Base-by-base conservation (phyloP, 2,113 vertebrate species). In the Orcinus orca region DNA sequence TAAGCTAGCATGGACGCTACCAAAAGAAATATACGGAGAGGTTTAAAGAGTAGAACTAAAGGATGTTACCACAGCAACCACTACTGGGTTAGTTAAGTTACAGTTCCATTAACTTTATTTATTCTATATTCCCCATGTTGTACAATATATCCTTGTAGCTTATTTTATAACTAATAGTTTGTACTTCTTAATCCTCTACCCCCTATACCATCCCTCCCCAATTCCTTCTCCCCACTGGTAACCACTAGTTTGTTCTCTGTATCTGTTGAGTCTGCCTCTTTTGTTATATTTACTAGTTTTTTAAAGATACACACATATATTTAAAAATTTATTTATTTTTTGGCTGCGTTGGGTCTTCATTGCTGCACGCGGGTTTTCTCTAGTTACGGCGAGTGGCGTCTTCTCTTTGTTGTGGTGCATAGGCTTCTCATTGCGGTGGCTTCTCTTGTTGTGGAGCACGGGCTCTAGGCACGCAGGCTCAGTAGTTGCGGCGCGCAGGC, bases 41-140 rank as follows among this genome's bases (percentile, higher is more conserved):
- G 6, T 65, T 94, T 95, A 93, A 97, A 95, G 25, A 95, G 38
- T 38, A 92, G 20, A 89, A 93, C 33, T 36, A 47, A 92, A 88
- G 11, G 14, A 73, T 79, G 2, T 62, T 60, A 92, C 20, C 62
- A 92, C 3, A 91, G 26, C 44, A 90, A 94, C 47, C 25, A 87
- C 50, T 85, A 95, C 38, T n/a, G n/a, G 76, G 58, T 60, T 95
- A 79, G 73, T 44, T 67, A 96, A 94, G 44, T 74, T 25, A 90
- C 2, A 93, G 18, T 86, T 93, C 12, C 44, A 93, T n/a, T 94
- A 95, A 82, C 14, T 90, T 94, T 62, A 76, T 79, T 79, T 79
- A 79, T 55, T 79, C 31, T 79, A 53, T n/a, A 55, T 79, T 79
- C 47, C 18, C 31, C 12, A 10, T 62, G 60, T 62, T 11, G 25